Percentiles rank a stretch among this genome's conserved stretches.
phyloP scores from a whole-genome alignment of 2,888 invertebrate species.

The Oxyteleia sp. region DNA sequence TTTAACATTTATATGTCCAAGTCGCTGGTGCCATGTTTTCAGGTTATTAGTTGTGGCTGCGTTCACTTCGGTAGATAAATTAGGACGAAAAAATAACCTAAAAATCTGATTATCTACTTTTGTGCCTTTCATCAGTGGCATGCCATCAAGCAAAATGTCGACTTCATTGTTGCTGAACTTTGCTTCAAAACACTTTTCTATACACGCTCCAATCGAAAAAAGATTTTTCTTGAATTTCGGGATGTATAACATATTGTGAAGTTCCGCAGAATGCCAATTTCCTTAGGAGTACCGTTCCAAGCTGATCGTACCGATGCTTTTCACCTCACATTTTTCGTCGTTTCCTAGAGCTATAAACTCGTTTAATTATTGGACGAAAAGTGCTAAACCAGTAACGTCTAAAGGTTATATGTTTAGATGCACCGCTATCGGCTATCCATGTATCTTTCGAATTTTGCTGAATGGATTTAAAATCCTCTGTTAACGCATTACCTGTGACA shows the following conservation, averaged over 20 bases:
- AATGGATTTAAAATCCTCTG: too few relatives aligned
- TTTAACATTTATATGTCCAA: constrained; percentile 33
- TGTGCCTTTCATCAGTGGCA: constrained; percentile 48
- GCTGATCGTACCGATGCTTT: too few relatives aligned
- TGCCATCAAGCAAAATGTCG: not conserved
- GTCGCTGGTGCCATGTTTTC: constrained; percentile 10
- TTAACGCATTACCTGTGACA: too few relatives aligned
- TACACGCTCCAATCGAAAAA: constrained; percentile 16
- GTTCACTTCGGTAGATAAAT: not conserved
- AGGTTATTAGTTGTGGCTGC: constrained; percentile 1
- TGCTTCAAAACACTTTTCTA: not conserved
- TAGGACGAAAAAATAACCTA: not conserved
- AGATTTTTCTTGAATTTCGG: constrained; percentile 31
- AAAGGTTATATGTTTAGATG: too few relatives aligned
- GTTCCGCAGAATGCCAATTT: too few relatives aligned
- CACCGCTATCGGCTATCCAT: too few relatives aligned
- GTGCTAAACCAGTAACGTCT: too few relatives aligned
- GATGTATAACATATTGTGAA: constrained; percentile 18
- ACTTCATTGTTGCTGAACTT: not conserved
- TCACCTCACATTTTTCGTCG: too few relatives aligned
- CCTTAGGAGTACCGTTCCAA: too few relatives aligned
- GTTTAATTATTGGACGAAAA: too few relatives aligned
- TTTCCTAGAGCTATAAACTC: too few relatives aligned
- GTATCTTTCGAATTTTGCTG: not conserved
- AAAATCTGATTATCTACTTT: not conserved